These are phyloP conservation scores for Syngnathus floridae DNA, from an alignment of 2,113 vertebrate genomes.

Conservation along the genomic window DNA sequence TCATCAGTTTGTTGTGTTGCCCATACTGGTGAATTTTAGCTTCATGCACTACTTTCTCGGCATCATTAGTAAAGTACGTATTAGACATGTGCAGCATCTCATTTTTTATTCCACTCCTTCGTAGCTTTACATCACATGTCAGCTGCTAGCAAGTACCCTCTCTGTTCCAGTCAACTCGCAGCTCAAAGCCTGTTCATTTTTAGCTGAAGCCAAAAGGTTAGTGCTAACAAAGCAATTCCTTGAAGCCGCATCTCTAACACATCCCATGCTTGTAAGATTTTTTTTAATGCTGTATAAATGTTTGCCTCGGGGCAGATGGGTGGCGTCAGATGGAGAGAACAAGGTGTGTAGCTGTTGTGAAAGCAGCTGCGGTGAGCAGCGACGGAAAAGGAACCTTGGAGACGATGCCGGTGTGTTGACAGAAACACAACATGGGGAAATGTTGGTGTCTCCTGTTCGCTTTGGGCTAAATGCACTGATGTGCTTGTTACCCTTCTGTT, in stretches of 20 bases:
- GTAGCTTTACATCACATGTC: slow-evolving; percentile 61
- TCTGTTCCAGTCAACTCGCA: slow-evolving; percentile 28
- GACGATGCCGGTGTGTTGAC: slow-evolving; percentile 36
- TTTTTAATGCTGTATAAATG: neutral
- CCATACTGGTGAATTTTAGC: no score
- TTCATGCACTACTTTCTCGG: neutral
- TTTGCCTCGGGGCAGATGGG: slow-evolving; percentile 52
- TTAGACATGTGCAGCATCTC: neutral
- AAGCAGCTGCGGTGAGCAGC: slow-evolving; percentile 33
- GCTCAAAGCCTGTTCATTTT: slow-evolving; percentile 64
- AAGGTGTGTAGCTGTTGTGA: slow-evolving; percentile 66
- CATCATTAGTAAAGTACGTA: neutral
- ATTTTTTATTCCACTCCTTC: neutral
- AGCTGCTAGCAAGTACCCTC: slow-evolving; percentile 37
- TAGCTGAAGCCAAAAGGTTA: slow-evolving; percentile 47
- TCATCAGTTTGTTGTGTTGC: no score
- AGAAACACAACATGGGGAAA: neutral
- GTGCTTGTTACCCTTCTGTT: neutral
- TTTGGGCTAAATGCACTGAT: neutral
- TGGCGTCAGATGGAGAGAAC: slow-evolving; percentile 60
- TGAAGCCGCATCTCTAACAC: no score
- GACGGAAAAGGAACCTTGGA: slow-evolving; percentile 26
- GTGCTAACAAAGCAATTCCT: neutral
- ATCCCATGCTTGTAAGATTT: neutral
- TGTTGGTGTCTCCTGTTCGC: neutral